Percentiles rank a stretch among this genome's conserved stretches.
Evolutionary conservation across 2,797 vertebrate genomes (phyloP).

Genomic region (Mormyrops boulengeri): DNA sequence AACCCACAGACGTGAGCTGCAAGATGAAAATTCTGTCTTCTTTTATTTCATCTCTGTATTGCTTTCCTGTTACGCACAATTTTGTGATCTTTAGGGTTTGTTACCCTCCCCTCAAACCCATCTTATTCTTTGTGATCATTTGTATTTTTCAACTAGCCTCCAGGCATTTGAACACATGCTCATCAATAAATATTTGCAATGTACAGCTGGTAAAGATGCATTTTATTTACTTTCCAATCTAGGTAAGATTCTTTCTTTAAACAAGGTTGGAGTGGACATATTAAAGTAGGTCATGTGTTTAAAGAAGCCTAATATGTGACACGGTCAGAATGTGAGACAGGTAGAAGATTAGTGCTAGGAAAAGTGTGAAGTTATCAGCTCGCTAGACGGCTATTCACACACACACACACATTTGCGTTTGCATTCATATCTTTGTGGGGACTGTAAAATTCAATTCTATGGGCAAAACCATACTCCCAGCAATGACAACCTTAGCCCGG

Average conservation of each 20-base stretch:
- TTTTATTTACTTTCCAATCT: neutral
- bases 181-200: neutral
- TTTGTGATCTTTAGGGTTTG: neutral
- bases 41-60: neutral
- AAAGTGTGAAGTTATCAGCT: neutral
- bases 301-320: neutral
- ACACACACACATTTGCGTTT: neutral
- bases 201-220: neutral
- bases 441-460: neutral
- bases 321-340: neutral
- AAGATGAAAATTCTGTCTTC: neutral
- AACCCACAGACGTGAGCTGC: neutral
- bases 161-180: neutral
- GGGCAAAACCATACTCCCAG: neutral
- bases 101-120: neutral
- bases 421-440: neutral
- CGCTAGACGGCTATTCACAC: neutral
- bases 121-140: neutral
- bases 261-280: neutral
- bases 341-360: neutral
- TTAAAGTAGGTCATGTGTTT: neutral
- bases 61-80: neutral
- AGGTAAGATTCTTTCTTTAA: neutral
- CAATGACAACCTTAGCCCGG: neutral
- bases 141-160: neutral